Base-by-base conservation (phyloP, 2,797 vertebrate species). In the Syngnathus rostellatus region DNA sequence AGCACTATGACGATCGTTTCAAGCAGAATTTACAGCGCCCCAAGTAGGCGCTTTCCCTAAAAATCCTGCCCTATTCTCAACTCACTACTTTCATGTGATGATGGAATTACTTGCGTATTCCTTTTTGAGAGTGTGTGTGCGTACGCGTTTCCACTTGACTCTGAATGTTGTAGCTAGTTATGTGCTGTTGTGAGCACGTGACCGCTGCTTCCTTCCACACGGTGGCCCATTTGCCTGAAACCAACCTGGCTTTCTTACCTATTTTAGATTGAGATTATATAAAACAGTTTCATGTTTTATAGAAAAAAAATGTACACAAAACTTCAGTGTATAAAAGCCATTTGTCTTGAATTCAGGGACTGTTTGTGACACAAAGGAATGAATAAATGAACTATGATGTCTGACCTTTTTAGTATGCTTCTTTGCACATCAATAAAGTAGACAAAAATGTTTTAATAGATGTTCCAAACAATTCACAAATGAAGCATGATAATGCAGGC, bases 321-420 rank as follows among this genome's bases (percentile, higher is more conserved):
- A 68, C 67, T 79, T 81, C 75, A 76, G 62, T 83, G 73, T 87
- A 78, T 76, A 72, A 81, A 85, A 85, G 81, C 80, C 73, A 80
- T 88, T 87, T 88, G 83, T 88, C 77, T 87, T 84, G 75, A 88
- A 82, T 89, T 90, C 86, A 89, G 89, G 86, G 86, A 91, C 77
- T 79, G 73, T 84, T 72, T 89, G 86, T 87, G 85, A 85, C 85
- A 84, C 81, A 82, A 80, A 81, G 65, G 83, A 87, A 86, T 84
- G 74, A 87, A 80, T 83, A 81, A 89, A 87, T 86, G 76, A 85
- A 68, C 66, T 76, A 75, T 80, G 76, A 85, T 58, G 40, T 79
- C 59, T 80, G 1, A 9, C 69, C 63, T 38, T 61, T 64, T 38
- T 64, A 53, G 39, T 45, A 40, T 17, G 25, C 6, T 19, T 62